Evolutionary conservation across 2,888 invertebrate species (phyloP), one percentile per base, ranked within the genome.

Genomic region (Chrysolina oricalcia): DNA sequence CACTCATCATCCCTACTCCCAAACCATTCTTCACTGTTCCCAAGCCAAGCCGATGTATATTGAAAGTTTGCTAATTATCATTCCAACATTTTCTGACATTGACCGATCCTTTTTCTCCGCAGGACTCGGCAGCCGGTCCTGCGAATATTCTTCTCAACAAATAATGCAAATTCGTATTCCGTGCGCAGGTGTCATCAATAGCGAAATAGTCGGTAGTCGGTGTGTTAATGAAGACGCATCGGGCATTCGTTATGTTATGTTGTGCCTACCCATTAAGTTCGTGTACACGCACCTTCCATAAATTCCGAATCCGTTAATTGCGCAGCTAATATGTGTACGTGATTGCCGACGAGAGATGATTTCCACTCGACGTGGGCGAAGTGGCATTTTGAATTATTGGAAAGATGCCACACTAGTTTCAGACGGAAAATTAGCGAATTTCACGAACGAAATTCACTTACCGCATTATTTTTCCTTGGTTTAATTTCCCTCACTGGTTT

Each of bases 151-250:
- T 53, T 72, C 63, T 46, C 59, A 77, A 77, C 71, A 69, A 75
- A 79, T 77, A 75, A 79, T 77, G 75, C 69, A 69, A 74, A 80
- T 80, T 74, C 68, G 74, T 64, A 75, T 81, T 66, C 75, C 81
- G 81, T 81, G 81, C 74, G 50, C 70, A 68, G 70, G 68, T 65
- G 74, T 70, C 80, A 81, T 81, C 81, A 81, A 81, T 80, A 81
- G 73, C 70, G 76, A 77, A 80, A 80, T 81, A 69, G 81, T 79
- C 79, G 59, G 77, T 79, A 73, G 74, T 77, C 78, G 74, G 75
- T 70, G 78, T 77, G 78, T 76, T 81, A 81, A 81, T 81, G 81
- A 81, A 81, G 81, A 81, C 81, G 78, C 81, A 81, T 79, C 73
- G 80, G 70, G 80, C 80, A 78, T 80, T 80, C 77, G 78, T 80